Conservation (phyloP, 2,113 vertebrate species). For the Pteruthius melanotis region DNA sequence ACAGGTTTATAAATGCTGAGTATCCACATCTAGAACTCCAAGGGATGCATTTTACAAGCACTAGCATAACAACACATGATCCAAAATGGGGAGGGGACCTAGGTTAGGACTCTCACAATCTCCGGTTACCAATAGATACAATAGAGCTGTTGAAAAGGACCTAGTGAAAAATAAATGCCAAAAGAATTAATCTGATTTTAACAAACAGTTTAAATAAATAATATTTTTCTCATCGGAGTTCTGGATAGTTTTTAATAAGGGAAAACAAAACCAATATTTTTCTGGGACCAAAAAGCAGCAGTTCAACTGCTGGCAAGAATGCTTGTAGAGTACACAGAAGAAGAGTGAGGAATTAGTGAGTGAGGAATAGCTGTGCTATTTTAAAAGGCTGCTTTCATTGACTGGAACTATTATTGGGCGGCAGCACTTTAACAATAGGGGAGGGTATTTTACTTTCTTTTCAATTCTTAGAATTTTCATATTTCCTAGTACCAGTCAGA, state of each 20-base stretch:
- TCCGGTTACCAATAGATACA: not conserved
- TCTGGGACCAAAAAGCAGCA: not conserved
- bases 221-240: not conserved
- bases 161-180: not conserved
- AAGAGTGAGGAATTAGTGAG: not conserved
- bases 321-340: not conserved
- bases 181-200: not conserved
- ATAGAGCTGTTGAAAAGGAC: not conserved
- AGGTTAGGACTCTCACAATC: not conserved
- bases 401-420: not conserved
- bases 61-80: not conserved
- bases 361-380: not conserved
- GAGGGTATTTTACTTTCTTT: not conserved
- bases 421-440: not conserved
- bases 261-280: not conserved
- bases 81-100: not conserved
- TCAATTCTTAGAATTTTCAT: not conserved
- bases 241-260: not conserved
- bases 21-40: not conserved
- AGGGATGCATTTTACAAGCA: not conserved
- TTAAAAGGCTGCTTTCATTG: conserved; percentile 38
- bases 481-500: not conserved
- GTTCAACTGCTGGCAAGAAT: not conserved
- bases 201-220: not conserved
- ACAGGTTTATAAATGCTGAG: not conserved